These are phyloP conservation scores for Theristicus caerulescens DNA, from an alignment of 2,113 vertebrate species.

Conservation along the genomic window DNA sequence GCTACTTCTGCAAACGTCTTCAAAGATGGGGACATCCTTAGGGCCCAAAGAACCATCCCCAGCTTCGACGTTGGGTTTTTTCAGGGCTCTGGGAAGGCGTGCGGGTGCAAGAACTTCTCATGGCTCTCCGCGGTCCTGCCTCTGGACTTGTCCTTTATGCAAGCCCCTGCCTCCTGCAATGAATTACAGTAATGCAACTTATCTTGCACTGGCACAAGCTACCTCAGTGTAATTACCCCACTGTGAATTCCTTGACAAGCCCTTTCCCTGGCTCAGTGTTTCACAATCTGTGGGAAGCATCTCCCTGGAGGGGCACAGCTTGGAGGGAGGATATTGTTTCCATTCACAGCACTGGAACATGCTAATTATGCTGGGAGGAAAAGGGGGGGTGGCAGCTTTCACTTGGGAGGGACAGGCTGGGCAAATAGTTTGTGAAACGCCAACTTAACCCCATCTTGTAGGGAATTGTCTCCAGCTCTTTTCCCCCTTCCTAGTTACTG, in stretches of 20 bases:
- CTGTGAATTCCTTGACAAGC: constrained; percentile 38
- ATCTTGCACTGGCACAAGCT: not conserved
- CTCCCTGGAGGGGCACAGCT: constrained; percentile 59
- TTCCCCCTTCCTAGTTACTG: constrained; percentile 50
- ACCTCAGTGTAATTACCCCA: not conserved
- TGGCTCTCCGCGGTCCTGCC: not conserved
- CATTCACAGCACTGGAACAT: constrained; percentile 45
- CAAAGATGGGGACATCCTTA: accelerated
- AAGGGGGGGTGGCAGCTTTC: constrained; percentile 17
- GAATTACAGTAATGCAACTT: not conserved
- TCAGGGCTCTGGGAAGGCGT: not conserved
- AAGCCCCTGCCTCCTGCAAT: not conserved
- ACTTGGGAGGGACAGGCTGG: constrained; percentile 40
- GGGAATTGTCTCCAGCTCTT: constrained; percentile 46
- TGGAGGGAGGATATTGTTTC: constrained; percentile 63
- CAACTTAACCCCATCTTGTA: constrained; percentile 63
- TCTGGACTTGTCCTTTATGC: not conserved
- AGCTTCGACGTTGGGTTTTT: accelerated
- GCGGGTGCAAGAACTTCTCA: not conserved
- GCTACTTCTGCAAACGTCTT: not conserved
- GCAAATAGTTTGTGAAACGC: constrained; percentile 43
- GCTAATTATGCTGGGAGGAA: constrained; percentile 43
- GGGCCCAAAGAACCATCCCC: accelerated
- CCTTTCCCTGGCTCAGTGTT: constrained; percentile 32
- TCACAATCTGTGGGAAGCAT: constrained; percentile 55